Evolutionary conservation across 2,113 vertebrate species (phyloP).

Genomic region (Petroica traversi): DNA sequence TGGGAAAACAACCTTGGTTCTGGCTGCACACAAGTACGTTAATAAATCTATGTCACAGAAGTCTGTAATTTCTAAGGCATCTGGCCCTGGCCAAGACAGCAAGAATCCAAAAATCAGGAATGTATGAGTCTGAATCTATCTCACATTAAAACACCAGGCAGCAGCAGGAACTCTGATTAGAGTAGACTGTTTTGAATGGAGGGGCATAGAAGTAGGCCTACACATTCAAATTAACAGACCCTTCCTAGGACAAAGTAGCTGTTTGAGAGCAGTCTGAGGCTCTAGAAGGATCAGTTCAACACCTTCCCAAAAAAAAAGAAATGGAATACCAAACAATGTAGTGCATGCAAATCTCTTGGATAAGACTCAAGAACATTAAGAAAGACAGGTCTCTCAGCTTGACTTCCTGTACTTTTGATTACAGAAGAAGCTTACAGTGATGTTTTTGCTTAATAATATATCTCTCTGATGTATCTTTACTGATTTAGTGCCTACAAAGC

Average conservation of each 20-base stretch:
- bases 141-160: not conserved
- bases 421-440: not conserved
- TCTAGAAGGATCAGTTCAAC: not conserved
- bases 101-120: not conserved
- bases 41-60: not conserved
- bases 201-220: not conserved
- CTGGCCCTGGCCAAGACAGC: not conserved
- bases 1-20: not conserved
- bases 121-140: not conserved
- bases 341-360: not conserved
- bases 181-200: not conserved
- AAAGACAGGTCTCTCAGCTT: not conserved
- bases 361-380: not conserved
- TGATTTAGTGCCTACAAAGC: not conserved
- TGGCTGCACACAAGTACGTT: not conserved
- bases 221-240: rapidly evolving
- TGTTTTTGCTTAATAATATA: not conserved
- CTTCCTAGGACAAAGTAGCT: not conserved
- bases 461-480: not conserved
- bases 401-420: not conserved
- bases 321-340: not conserved
- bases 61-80: not conserved
- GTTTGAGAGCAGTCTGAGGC: not conserved
- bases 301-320: not conserved
- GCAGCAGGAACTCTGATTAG: not conserved